Base-by-base conservation (phyloP, 2,888 invertebrate genomes). In the Melikaiella ostensackeni region DNA sequence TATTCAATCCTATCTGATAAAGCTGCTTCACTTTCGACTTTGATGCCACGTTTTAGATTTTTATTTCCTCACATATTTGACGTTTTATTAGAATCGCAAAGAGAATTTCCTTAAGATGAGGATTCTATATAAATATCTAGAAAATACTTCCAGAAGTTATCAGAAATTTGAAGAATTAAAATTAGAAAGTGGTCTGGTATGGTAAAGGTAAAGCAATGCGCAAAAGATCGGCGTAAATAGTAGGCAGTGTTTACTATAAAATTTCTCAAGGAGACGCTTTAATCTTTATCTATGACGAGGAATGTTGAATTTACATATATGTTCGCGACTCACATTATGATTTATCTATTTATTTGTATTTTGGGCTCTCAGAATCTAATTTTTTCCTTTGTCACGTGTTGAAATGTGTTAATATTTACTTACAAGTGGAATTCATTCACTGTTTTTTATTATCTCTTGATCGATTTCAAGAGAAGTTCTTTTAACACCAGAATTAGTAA, bases 211-310 rank as follows among this genome's bases (percentile, higher is more conserved):
- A 46, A 46, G 46, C 19, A 66, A 30, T 46, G 78, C 80, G 75
- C 75, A 79, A 80, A 81, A 81, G 83, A 79, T 82, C 78, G 76
- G 81, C 81, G 82, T 81, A 78, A 79, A 82, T 82, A 77, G 73
- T 42, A 42, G n/a, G 19, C 55, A 55, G 24, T 75, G 35, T 76
- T 70, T 70, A 42, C 24, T 42, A 66, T 24, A 27, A 16, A 59
- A 42, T 61, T 46, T 38, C 77, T 64, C 38, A 38, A 55, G 33
- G 27, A 30, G 70, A 50, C 70, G 50, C n/a, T 70, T 30, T 50
- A 70, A 70, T 50, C 70, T 70, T 27, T 70, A 70, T 33, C 70
- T 70, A 70, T 70, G 27, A 70, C 19, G 50, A 50, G 30, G 33
- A 70, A 50, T 70, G 30, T 42, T 8, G 46, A 42, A 7, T 8